A percentile compares a stretch with the other conserved stretches of the same genome.
These are phyloP conservation scores for Mionectes macconnelli DNA, from an alignment of 2,113 vertebrate species.

Conservation along the genomic window DNA sequence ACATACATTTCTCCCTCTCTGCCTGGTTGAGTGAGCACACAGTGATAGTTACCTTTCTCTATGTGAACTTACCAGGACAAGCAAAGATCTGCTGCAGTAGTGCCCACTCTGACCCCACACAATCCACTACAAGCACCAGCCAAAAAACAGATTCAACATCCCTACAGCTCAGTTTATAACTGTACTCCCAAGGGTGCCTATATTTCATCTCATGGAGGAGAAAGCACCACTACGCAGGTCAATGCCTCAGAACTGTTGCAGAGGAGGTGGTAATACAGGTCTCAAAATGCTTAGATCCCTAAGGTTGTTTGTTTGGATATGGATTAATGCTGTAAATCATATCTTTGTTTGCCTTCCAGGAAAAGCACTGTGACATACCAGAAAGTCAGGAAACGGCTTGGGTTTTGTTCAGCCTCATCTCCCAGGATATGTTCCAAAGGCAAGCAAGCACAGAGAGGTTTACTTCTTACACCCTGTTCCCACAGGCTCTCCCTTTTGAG, in stretches of 20 bases:
- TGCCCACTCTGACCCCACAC: not conserved
- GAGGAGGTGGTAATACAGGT: not conserved
- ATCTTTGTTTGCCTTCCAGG: not conserved
- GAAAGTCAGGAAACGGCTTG: not conserved
- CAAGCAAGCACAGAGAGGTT: not conserved
- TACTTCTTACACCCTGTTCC: not conserved
- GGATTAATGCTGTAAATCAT: not conserved
- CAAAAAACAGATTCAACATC: not conserved
- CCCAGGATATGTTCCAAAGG: not conserved
- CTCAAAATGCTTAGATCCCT: not conserved
- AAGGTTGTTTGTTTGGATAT: not conserved
- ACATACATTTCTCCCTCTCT: not conserved
- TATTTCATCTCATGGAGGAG: not conserved
- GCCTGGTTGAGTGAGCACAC: not conserved
- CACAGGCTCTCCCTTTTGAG: fast-evolving
- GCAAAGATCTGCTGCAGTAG: not conserved
- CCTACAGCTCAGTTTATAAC: not conserved
- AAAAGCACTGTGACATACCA: not conserved
- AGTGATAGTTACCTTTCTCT: not conserved
- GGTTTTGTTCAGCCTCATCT: not conserved
- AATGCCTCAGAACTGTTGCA: not conserved
- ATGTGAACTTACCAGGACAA: not conserved
- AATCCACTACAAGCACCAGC: not conserved
- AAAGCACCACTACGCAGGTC: not conserved
- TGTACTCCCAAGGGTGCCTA: not conserved